These are phyloP conservation scores for Dryococelus australis DNA, from an alignment of 2,888 invertebrate species.

Conservation along the genomic window DNA sequence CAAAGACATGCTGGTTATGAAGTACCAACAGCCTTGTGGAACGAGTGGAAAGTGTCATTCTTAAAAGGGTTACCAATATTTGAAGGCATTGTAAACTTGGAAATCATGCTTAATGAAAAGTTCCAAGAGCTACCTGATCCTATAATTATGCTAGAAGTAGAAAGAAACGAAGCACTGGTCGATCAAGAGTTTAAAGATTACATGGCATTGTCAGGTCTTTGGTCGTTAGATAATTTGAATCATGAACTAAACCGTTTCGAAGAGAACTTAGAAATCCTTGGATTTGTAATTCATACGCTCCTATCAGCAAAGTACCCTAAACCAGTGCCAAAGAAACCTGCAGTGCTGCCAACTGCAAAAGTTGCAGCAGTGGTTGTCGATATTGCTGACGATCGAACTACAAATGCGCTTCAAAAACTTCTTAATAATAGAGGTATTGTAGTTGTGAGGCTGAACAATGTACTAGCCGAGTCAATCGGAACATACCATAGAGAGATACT, in stretches of 20 bases:
- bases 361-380: constrained; percentile 57
- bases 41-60: constrained; percentile 67
- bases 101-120: constrained; percentile 57
- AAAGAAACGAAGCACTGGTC: constrained; percentile 64
- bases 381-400: constrained; percentile 60
- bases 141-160: constrained; percentile 61
- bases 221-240: constrained; percentile 61
- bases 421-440: constrained; percentile 59
- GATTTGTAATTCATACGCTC: constrained; percentile 64
- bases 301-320: constrained; percentile 62
- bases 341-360: constrained; percentile 58
- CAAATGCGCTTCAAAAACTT: constrained; percentile 59
- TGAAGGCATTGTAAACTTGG: constrained; percentile 60
- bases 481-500: not conserved
- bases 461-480: constrained; percentile 50
- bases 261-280: constrained; percentile 59
- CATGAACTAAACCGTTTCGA: constrained; percentile 54
- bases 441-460: constrained; percentile 61
- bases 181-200: constrained; percentile 66
- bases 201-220: constrained; percentile 62
- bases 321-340: constrained; percentile 56
- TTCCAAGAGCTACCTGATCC: constrained; percentile 58
- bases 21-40: constrained; percentile 61
- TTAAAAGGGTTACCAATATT: constrained; percentile 64
- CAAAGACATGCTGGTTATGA: constrained; percentile 56